Base-by-base conservation (phyloP, 2,113 vertebrate species). In the Clarias gariepinus region DNA sequence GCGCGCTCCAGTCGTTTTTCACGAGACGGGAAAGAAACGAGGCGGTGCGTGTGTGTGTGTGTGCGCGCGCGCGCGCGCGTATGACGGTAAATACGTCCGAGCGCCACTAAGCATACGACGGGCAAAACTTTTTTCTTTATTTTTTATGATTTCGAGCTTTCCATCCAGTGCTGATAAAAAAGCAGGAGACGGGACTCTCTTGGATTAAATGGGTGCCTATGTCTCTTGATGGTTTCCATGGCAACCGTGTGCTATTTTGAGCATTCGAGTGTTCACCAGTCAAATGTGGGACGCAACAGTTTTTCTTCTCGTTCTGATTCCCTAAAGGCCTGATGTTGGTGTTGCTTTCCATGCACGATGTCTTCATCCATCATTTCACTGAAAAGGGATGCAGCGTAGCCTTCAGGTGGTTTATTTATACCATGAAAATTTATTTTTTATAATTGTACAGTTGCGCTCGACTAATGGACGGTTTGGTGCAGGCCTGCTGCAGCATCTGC, bases 1-100 rank as follows among this genome's bases (percentile, higher is more conserved):
- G 94, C 93, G 94, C 89, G 90, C 90, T 92, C 91, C 95, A 94
- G 94, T 95, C 95, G 95, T 96, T 97, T 96, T 96, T 96, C 96
- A 96, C 93, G 94, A 88, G 93, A 94, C 93, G 94, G 94, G 95
- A 95, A 95, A 96, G 93, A 91, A 94, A 92, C 93, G 93, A 91
- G 91, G 91, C 92, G 93, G 95, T 95, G 93, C 92, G 93, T 91
- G 92, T 94, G 94, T 95, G 94, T 94, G 89, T 88, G 92, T 93
- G 93, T 95, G 94, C 94, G 90, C 87, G 92, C 94, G 93, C 93
- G 93, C n/a, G n/a, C n/a, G n/a, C 47, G 69, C 25, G 73, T 77
- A 41, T 53, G 41, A 41, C 41, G 30, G 52, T 41, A 21, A 86
- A 92, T 92, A 92, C 90, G 94, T 93, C 89, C 92, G 88, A 93